These are phyloP conservation scores for Theristicus caerulescens DNA, from an alignment of 2,113 vertebrate genomes.

Conservation along the genomic window DNA sequence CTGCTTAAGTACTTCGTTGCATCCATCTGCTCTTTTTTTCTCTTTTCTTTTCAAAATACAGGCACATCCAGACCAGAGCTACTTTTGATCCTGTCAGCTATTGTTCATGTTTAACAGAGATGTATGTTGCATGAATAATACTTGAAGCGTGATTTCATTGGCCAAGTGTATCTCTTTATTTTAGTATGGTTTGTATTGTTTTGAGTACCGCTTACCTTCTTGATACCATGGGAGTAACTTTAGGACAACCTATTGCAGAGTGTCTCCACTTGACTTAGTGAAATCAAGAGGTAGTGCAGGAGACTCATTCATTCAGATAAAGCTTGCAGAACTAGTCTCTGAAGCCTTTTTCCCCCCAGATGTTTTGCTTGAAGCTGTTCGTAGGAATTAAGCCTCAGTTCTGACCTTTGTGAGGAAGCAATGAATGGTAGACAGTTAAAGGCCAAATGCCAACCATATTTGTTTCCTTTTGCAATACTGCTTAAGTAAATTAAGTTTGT, in stretches of 20 bases:
- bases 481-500: neutral
- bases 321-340: neutral
- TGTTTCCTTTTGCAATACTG: neutral
- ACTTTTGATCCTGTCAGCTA: neutral
- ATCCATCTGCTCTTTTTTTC: constrained; percentile 33
- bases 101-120: neutral
- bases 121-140: neutral
- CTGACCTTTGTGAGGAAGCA: neutral
- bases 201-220: neutral
- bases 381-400: neutral
- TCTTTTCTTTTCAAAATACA: neutral
- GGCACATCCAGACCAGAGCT: neutral
- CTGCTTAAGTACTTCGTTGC: constrained; percentile 37
- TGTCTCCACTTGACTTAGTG: neutral
- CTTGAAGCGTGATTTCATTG: neutral
- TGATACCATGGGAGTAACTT: neutral
- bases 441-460: neutral
- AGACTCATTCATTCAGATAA: neutral
- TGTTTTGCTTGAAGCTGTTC: neutral
- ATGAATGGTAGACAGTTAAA: neutral
- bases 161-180: neutral
- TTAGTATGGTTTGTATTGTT: neutral
- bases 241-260: neutral
- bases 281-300: neutral
- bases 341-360: neutral